phyloP scores from a whole-genome alignment of 2,797 vertebrate species.

The Xyrichtys novacula region DNA sequence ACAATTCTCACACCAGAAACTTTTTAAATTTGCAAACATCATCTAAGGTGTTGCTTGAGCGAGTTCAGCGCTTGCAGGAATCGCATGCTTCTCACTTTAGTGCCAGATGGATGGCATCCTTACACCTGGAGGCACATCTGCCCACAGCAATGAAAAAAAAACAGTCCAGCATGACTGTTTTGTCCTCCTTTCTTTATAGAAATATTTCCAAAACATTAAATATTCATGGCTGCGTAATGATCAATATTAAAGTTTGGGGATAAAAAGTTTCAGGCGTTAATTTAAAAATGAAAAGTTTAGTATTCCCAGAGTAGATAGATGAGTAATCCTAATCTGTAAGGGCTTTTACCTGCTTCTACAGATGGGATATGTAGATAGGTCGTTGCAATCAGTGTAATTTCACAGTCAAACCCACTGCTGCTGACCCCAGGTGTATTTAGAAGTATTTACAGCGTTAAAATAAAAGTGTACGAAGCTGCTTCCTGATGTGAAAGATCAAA shows the following conservation, averaged over 20 bases:
- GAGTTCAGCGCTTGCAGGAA: slow-evolving; percentile 11
- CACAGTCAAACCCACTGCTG: too few species aligned
- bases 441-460: too few species aligned
- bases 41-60: slow-evolving; percentile 8
- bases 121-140: slow-evolving; percentile 25
- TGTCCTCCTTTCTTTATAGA: neutral
- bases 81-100: slow-evolving; percentile 7
- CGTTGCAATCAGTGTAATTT: too few species aligned
- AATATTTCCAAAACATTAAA: slow-evolving; percentile 2
- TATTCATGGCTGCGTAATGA: neutral
- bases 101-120: slow-evolving; percentile 21
- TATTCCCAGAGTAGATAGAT: neutral
- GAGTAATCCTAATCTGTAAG: neutral
- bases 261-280: neutral
- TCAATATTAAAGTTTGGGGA: neutral
- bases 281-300: neutral
- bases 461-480: too few species aligned
- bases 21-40: neutral
- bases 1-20: slow-evolving; percentile 13
- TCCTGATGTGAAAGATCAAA: too few species aligned
- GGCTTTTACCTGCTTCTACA: too few species aligned
- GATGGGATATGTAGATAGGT: too few species aligned
- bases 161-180: neutral
- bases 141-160: neutral
- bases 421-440: too few species aligned